Conservation (phyloP, 2,888 invertebrate genomes). For the Cloeon dipterum region DNA sequence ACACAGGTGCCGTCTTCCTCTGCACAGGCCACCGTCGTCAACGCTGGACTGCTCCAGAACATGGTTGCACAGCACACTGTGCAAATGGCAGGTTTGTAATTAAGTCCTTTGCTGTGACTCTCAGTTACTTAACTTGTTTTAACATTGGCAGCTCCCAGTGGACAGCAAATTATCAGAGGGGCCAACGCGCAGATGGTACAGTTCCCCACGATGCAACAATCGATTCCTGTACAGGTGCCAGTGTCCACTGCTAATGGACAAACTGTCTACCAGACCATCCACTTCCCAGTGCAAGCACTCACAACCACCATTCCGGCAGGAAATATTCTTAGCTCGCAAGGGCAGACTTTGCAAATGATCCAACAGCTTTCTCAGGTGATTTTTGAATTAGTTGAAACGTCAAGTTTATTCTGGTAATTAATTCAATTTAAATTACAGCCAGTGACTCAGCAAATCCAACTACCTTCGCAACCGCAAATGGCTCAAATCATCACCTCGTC, state of each 20-base stretch:
- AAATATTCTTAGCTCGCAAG: conserved; percentile 25
- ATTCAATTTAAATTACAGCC: neutral
- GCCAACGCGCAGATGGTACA: conserved; percentile 27
- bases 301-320: conserved; percentile 33
- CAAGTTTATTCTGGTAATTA: too few species aligned
- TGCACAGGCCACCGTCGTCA: conserved; percentile 19
- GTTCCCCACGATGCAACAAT: conserved; percentile 41
- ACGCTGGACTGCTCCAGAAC: conserved; percentile 47
- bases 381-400: too few species aligned
- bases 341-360: conserved; percentile 42
- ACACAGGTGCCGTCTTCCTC: conserved; percentile 27
- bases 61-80: conserved; percentile 33
- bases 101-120: too few species aligned
- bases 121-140: too few species aligned
- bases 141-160: conserved; percentile 24
- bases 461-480: conserved; percentile 30
- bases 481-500: conserved; percentile 72
- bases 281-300: conserved; percentile 70
- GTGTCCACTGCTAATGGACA: conserved; percentile 70
- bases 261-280: conserved; percentile 86
- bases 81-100: conserved; percentile 36
- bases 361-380: conserved; percentile 67
- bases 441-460: neutral
- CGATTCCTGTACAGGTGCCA: conserved; percentile 79
- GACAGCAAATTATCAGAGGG: neutral